A percentile compares a stretch with the other conserved stretches of the same genome.
These are phyloP conservation scores for Emydocephalus ijimae DNA, from an alignment of 2,113 vertebrate genomes.

Conservation along the genomic window DNA sequence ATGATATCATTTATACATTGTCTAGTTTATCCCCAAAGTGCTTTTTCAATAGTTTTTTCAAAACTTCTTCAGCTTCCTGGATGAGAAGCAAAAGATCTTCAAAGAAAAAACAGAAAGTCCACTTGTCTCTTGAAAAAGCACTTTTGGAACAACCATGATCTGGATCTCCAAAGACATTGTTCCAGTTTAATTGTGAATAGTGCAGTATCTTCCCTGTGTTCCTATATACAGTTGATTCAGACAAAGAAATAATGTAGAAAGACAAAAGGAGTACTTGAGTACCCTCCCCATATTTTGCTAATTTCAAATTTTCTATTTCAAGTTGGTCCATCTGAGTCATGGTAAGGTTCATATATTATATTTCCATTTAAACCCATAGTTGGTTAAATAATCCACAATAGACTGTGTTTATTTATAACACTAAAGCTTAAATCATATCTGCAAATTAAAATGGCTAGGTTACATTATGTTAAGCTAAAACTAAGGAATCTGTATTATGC, in stretches of 20 bases:
- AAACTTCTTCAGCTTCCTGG: too few species aligned
- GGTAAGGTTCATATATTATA: background rate
- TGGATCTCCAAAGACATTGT: background rate
- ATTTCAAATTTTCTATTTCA: background rate
- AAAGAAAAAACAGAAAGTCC: too few species aligned
- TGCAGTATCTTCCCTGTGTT: background rate
- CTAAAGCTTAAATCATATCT: background rate
- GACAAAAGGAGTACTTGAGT: too few species aligned
- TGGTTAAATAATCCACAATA: background rate
- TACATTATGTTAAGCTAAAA: background rate
- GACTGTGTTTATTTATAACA: background rate
- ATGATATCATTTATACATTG: background rate
- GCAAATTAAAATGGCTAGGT: background rate
- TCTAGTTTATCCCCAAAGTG: background rate
- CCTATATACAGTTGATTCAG: background rate
- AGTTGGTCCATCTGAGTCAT: background rate
- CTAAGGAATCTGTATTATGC: background rate
- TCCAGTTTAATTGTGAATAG: background rate
- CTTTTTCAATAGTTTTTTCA: too few species aligned
- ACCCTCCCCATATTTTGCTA: background rate
- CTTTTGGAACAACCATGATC: too few species aligned
- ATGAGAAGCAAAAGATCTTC: too few species aligned
- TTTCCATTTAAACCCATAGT: background rate
- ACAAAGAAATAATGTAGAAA: background rate
- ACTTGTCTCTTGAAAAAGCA: too few species aligned